Evolutionary conservation across 2,113 vertebrate genomes (phyloP).

Genomic region (Trogon surrucura): DNA sequence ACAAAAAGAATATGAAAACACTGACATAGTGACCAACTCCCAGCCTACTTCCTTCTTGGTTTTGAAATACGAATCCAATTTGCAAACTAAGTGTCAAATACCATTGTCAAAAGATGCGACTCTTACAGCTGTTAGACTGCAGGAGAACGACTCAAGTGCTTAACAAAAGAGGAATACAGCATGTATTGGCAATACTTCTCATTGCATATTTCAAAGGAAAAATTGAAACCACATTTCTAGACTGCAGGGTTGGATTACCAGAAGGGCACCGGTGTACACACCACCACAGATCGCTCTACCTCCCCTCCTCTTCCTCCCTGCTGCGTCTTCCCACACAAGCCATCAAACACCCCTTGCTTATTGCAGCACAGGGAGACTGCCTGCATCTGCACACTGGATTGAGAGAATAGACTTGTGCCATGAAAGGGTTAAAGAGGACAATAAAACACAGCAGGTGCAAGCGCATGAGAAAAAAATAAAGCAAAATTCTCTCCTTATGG

Average conservation of each 20-base stretch:
- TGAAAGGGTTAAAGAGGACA: slow-evolving; percentile 22
- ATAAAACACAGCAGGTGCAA: slow-evolving; percentile 68
- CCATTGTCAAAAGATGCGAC: background rate
- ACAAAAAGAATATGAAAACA: background rate
- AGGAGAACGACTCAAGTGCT: background rate
- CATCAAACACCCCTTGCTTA: background rate
- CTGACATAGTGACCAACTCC: background rate
- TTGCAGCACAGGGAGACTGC: accelerated
- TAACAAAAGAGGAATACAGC: background rate
- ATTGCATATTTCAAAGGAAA: slow-evolving; percentile 34
- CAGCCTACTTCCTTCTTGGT: background rate
- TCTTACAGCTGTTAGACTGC: background rate
- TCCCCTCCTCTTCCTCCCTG: background rate
- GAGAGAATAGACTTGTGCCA: accelerated
- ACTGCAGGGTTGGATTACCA: background rate
- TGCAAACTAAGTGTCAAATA: slow-evolving; percentile 19
- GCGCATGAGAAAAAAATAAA: background rate
- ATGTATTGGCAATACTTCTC: background rate
- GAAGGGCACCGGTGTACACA: background rate
- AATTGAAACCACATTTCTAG: slow-evolving; percentile 63
- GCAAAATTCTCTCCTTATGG: slow-evolving; percentile 40
- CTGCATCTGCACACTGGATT: accelerated
- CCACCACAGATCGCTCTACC: background rate
- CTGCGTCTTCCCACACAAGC: background rate
- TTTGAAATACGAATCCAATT: slow-evolving; percentile 30